These are phyloP conservation scores for Volucella inflata DNA, from an alignment of 2,888 invertebrate species.

Conservation along the genomic window DNA sequence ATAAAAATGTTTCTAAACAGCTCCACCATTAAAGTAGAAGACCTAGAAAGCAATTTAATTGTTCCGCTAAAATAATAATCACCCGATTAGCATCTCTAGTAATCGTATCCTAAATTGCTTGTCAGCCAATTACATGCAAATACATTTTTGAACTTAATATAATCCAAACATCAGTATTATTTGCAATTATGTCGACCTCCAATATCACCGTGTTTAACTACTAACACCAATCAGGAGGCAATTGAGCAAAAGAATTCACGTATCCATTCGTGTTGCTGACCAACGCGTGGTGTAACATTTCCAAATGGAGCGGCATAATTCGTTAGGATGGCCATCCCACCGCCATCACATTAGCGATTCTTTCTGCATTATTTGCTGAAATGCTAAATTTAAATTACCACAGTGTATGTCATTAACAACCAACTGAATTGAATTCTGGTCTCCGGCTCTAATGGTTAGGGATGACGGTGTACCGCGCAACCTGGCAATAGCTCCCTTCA, in stretches of 20 bases:
- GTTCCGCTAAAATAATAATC: neutral
- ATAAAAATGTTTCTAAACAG: too few relatives aligned
- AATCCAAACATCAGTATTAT: neutral
- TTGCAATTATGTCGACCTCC: neutral
- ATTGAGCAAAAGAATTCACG: neutral
- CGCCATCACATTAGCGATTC: constrained; percentile 18
- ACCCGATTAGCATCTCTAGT: constrained; percentile 3
- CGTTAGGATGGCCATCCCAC: constrained; percentile 14
- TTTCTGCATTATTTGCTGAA: constrained; percentile 20
- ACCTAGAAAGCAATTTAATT: too few relatives aligned
- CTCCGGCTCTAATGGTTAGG: too few relatives aligned
- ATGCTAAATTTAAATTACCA: constrained; percentile 18
- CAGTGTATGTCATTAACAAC: constrained; percentile 18
- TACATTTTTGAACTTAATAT: constrained; percentile 1
- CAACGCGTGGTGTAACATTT: neutral
- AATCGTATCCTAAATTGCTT: constrained; percentile 1
- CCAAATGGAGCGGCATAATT: constrained; percentile 9
- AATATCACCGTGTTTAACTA: neutral
- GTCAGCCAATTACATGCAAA: constrained; percentile 2
- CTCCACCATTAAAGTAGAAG: too few relatives aligned
- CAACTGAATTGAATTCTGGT: too few relatives aligned
- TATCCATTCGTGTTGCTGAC: neutral
- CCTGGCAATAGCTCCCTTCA: too few relatives aligned
- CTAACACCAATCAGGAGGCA: neutral
- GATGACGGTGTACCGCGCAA: too few relatives aligned